Evolutionary conservation across 2,888 invertebrate species (phyloP), one percentile per base, ranked within the genome.

Genomic region (Chymomyza caudatula): DNA sequence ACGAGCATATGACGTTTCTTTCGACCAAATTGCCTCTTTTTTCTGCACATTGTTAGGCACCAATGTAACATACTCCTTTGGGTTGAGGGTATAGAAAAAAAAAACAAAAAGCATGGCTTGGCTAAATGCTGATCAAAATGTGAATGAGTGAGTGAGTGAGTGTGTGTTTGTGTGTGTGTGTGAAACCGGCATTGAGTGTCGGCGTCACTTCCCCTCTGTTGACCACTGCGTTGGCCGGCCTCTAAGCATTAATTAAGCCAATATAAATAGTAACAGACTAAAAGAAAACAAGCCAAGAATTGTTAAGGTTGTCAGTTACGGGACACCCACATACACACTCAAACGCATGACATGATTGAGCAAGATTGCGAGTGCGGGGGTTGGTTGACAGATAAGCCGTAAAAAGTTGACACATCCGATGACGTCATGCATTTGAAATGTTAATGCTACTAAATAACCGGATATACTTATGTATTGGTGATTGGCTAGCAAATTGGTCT

Each of bases 281-380:
- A 85, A 72, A 71, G 67, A 78, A 74, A 76, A 74, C 73, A 76
- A 76, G 65, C 57, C 70, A 79, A 71, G 69, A 67, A 77, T 19
- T 20, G 69, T 70, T 53, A 25, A 20, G 44, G 43, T 60, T 61
- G 43, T 60, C 54, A 62, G 65, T 52, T 58, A 63, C 66, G 67
- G 65, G 60, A 65, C 47, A 55, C 60, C 47, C 49, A 67, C 29
- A 62, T 52, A 65, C 17, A 58, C 52, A 59, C 51, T 23, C 23
- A 54, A 37, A 17, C 52, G 42, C 59, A 67, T 5, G 51, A 11
- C 11, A 29, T 56, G 65, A 66, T 58, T 68, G 65, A 62, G 56
- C 57, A 20, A 20, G 15, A 22, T 44, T 6, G 67, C 55, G 60
- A 64, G 19, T 72, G 83, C 74, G 80, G 85, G 82, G 82, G 86